Conservation (phyloP, 2,797 vertebrate species). For the Momotus momota region DNA sequence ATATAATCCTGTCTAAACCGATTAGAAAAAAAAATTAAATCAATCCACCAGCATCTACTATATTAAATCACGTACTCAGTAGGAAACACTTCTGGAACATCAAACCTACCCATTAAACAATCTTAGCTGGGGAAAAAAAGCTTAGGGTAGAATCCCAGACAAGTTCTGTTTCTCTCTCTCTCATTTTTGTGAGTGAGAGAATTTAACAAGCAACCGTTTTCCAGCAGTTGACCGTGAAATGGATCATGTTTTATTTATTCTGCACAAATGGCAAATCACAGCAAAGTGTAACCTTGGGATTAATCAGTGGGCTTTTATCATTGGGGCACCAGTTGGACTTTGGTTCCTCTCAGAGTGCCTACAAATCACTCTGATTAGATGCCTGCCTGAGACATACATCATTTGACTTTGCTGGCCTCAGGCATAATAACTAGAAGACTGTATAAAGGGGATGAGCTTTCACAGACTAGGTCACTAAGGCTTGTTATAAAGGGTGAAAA, state of each 20-base stretch:
- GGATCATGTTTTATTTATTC: slow-evolving; percentile 54
- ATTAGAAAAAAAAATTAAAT: background rate
- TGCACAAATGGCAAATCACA: background rate
- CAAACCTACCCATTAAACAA: background rate
- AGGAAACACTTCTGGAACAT: background rate
- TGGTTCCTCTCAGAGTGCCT: background rate
- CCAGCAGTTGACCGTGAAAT: slow-evolving; percentile 3
- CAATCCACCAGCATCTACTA: background rate
- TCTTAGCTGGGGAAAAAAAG: background rate
- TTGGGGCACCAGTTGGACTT: background rate
- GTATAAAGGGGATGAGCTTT: slow-evolving; percentile 29
- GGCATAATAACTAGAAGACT: background rate
- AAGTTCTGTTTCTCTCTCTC: background rate
- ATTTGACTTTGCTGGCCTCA: slow-evolving; percentile 1
- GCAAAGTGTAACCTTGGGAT: slow-evolving; percentile 22
- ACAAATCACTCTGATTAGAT: slow-evolving; percentile 26
- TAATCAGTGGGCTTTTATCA: slow-evolving; percentile 41
- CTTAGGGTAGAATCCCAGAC: background rate
- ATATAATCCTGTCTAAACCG: slow-evolving; percentile 21
- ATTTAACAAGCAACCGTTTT: background rate
- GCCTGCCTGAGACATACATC: background rate
- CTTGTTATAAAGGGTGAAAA: slow-evolving; percentile 27
- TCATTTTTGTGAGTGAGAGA: background rate
- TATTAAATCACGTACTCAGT: background rate
- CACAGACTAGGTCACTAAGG: background rate